A percentile compares a stretch with the other conserved stretches of the same genome.
phyloP scores from a whole-genome alignment of 1,140 invertebrate species.

The Drosophila pandora region DNA sequence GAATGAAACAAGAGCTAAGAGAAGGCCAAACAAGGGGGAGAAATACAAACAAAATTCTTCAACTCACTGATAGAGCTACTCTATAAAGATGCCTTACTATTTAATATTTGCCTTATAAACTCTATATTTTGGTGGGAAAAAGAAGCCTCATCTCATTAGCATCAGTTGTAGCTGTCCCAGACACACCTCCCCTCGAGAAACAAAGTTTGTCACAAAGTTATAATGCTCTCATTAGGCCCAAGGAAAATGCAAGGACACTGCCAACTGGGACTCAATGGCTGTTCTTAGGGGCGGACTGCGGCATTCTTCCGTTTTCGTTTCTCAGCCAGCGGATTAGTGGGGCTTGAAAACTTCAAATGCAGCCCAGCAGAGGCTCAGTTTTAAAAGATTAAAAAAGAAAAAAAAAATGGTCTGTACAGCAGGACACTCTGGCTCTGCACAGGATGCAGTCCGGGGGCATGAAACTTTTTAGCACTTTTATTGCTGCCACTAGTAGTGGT shows the following conservation, averaged over 20 bases:
- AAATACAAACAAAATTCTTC: not conserved
- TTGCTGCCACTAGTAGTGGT: constrained; percentile 41
- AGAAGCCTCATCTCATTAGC: constrained; percentile 30
- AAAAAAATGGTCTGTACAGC: constrained; percentile 36
- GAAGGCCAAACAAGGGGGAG: constrained; percentile 16
- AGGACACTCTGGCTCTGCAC: constrained; percentile 37
- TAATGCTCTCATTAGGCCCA: constrained; percentile 50
- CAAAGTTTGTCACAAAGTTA: constrained; percentile 53
- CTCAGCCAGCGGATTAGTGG: constrained; percentile 14
- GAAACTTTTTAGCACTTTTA: constrained; percentile 80
- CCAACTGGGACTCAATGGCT: not conserved
- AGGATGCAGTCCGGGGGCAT: constrained; percentile 75
- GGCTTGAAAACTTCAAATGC: constrained; percentile 51
- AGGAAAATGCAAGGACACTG: constrained; percentile 46
- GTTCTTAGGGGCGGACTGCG: constrained; percentile 22
- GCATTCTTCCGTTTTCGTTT: constrained; percentile 31
- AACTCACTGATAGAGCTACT: constrained; percentile 1
- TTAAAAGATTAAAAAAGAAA: constrained; percentile 76
- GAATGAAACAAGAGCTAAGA: constrained; percentile 71
- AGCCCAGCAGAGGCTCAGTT: constrained; percentile 47
- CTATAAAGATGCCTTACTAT: not conserved
- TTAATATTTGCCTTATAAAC: too few species aligned
- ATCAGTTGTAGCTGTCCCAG: constrained; percentile 7
- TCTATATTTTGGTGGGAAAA: not conserved
- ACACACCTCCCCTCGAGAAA: not conserved